A percentile compares a stretch with the other conserved stretches of the same genome.
Evolutionary conservation across 1,140 invertebrate genomes (phyloP).

Genomic region (Matsumurasca onukii): DNA sequence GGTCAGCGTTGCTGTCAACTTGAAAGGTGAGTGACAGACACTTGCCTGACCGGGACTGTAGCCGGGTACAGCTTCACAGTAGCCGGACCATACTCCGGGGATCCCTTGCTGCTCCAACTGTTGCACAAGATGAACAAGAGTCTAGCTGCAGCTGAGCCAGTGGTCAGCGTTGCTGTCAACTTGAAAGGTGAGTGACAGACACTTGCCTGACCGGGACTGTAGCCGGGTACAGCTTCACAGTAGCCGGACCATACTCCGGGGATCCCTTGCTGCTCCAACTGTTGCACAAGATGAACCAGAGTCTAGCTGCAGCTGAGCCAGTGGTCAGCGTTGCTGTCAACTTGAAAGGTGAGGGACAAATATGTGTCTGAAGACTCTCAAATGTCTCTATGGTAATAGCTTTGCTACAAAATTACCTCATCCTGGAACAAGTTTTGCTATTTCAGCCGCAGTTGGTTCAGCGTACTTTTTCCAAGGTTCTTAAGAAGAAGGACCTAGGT

Average conservation of each 20-base stretch:
- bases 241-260: neutral
- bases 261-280: neutral
- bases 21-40: neutral
- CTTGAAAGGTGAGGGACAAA: neutral
- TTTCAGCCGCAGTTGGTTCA: too few species aligned
- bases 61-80: neutral
- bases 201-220: neutral
- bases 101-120: neutral
- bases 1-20: neutral
- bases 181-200: slow-evolving; percentile 2
- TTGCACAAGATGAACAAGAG: neutral
- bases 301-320: neutral
- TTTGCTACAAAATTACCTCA: too few species aligned
- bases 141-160: too few species aligned
- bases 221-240: neutral
- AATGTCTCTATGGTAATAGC: too few species aligned
- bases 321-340: neutral
- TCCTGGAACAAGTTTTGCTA: too few species aligned
- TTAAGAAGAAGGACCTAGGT: too few species aligned
- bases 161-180: too few species aligned
- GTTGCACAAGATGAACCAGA: neutral
- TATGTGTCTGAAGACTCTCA: too few species aligned
- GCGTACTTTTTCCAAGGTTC: too few species aligned
- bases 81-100: neutral
- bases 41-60: neutral